Evolutionary conservation across 1,140 invertebrate species (phyloP).

Genomic region (Euwallacea similis): DNA sequence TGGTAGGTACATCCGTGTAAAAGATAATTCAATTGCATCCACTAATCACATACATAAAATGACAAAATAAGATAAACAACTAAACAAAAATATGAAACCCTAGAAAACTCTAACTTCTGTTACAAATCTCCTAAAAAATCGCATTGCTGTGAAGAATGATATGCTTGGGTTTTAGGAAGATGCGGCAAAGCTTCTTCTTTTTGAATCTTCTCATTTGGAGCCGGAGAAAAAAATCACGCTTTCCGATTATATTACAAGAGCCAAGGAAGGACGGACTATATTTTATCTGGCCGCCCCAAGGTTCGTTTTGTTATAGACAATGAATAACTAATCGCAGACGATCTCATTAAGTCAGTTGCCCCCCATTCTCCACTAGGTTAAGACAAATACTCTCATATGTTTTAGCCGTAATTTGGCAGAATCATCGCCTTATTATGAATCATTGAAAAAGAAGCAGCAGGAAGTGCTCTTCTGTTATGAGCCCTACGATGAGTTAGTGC

Average conservation of each 20-base stretch:
- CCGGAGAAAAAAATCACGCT: constrained; percentile 79
- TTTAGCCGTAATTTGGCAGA: constrained; percentile 85
- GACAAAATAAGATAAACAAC: no score
- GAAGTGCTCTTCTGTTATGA: constrained; percentile 97
- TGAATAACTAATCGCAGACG: not conserved
- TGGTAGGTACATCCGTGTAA: no score
- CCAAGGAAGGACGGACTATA: constrained; percentile 77
- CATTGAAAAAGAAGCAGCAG: constrained; percentile 80
- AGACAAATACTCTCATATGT: constrained; percentile 43
- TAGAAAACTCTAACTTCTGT: no score
- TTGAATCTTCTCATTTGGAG: constrained; percentile 83
- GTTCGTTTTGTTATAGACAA: constrained; percentile 56
- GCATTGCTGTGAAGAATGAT: no score
- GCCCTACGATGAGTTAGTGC: constrained; percentile 91
- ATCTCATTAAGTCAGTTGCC: not conserved
- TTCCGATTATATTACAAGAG: constrained; percentile 76
- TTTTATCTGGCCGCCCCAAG: constrained; percentile 93
- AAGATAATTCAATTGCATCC: no score
- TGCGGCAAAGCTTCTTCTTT: constrained; percentile 86
- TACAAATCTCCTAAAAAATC: no score
- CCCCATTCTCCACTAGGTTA: not conserved
- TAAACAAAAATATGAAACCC: no score
- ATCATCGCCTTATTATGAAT: constrained; percentile 93
- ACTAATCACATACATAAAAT: no score
- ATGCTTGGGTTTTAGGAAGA: constrained; percentile 70